These are phyloP conservation scores for Labia minor DNA, from an alignment of 2,888 invertebrate species.

Conservation along the genomic window DNA sequence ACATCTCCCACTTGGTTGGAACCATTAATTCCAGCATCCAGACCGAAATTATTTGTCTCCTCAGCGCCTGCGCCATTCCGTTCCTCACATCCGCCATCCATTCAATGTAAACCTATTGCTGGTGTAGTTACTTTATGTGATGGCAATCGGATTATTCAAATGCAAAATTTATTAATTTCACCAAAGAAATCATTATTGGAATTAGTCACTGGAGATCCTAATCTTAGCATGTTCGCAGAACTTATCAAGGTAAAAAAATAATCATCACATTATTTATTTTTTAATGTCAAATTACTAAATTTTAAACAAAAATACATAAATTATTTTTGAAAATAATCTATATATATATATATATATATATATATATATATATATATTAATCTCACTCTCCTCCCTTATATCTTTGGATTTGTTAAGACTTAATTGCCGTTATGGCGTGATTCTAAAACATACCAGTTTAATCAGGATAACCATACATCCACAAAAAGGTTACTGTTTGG, in stretches of 20 bases:
- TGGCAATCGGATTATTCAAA: background rate
- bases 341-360: too few relatives aligned
- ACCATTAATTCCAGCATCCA: background rate
- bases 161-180: slow-evolving; percentile 38
- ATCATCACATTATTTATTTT: too few relatives aligned
- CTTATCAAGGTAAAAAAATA: slow-evolving; percentile 35
- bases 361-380: too few relatives aligned
- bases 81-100: background rate
- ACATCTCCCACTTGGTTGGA: background rate
- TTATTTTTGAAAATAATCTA: too few relatives aligned
- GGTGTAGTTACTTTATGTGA: background rate
- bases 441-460: too few relatives aligned
- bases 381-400: too few relatives aligned
- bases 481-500: too few relatives aligned
- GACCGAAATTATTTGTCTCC: background rate
- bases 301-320: too few relatives aligned
- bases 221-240: slow-evolving; percentile 38
- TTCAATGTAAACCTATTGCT: background rate
- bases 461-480: too few relatives aligned
- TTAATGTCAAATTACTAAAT: too few relatives aligned
- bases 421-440: too few relatives aligned
- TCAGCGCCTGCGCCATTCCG: background rate
- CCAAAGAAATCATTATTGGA: slow-evolving; percentile 42
- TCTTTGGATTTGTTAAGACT: too few relatives aligned
- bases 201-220: slow-evolving; percentile 37